phyloP scores from a whole-genome alignment of 2,797 vertebrate genomes.

The Chelon auratus region DNA sequence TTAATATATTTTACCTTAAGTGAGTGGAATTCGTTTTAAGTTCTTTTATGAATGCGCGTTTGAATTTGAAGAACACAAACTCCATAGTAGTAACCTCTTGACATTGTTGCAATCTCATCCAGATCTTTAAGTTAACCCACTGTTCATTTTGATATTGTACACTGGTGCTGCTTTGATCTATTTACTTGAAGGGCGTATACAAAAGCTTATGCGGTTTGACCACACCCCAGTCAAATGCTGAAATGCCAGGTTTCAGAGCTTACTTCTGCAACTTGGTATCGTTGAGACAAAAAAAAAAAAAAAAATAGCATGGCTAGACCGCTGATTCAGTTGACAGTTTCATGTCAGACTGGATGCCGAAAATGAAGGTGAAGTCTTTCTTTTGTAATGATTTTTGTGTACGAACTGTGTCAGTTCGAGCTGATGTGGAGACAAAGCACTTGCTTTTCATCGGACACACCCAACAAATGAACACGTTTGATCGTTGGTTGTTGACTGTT shows the following conservation, averaged over 20 bases:
- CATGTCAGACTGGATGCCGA: neutral
- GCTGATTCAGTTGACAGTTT: neutral
- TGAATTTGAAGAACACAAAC: neutral
- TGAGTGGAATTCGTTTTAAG: too few species aligned
- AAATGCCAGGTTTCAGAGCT: conserved; percentile 32
- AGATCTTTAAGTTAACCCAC: too few species aligned
- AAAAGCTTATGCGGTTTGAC: conserved; percentile 13
- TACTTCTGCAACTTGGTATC: conserved; percentile 51
- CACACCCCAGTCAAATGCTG: conserved; percentile 54
- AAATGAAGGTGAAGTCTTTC: neutral
- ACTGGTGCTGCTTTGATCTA: neutral
- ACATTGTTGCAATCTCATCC: too few species aligned
- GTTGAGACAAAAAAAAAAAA: conserved; percentile 6
- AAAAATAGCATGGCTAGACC: neutral
- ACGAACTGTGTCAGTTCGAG: neutral
- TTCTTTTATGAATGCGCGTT: neutral
- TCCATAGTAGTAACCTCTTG: neutral
- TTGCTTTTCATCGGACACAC: conserved; percentile 47
- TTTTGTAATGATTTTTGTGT: neutral
- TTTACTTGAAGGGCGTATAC: neutral
- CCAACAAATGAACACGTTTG: conserved; percentile 19
- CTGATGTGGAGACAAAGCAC: neutral
- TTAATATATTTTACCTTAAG: neutral
- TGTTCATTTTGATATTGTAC: too few species aligned
- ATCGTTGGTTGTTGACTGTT: conserved; percentile 29